phyloP scores from a whole-genome alignment of 2,113 vertebrate species.

The Ictidomys tridecemlineatus region DNA sequence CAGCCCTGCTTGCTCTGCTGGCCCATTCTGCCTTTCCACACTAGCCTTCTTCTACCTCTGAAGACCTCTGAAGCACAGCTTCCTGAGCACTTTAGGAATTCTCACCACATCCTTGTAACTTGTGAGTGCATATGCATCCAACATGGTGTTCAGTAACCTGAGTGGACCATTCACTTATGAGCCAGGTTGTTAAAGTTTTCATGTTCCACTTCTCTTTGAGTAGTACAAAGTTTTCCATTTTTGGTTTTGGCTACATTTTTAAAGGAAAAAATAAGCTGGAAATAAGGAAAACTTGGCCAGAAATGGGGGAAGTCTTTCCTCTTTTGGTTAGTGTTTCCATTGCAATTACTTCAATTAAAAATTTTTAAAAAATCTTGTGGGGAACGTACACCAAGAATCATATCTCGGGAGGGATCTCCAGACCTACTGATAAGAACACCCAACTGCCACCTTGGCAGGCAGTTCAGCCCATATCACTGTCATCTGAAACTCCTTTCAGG shows the following conservation, averaged over 20 bases:
- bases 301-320: neutral
- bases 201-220: neutral
- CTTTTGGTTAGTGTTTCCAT: neutral
- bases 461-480: neutral
- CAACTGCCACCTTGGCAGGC: neutral
- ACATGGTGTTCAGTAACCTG: neutral
- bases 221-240: neutral
- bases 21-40: neutral
- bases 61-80: neutral
- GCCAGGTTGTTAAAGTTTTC: neutral
- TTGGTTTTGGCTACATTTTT: neutral
- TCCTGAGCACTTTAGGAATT: neutral
- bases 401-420: neutral
- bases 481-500: neutral
- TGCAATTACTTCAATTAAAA: neutral
- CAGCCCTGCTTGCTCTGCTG: neutral
- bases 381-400: neutral
- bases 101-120: neutral
- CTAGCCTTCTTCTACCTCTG: neutral
- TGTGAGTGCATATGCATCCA: neutral
- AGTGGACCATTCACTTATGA: neutral
- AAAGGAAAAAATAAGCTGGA: conserved; percentile 9
- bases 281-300: neutral
- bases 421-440: neutral
- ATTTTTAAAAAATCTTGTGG: neutral